phyloP scores from a whole-genome alignment of 2,888 invertebrate genomes.

The Gryllus longicercus region DNA sequence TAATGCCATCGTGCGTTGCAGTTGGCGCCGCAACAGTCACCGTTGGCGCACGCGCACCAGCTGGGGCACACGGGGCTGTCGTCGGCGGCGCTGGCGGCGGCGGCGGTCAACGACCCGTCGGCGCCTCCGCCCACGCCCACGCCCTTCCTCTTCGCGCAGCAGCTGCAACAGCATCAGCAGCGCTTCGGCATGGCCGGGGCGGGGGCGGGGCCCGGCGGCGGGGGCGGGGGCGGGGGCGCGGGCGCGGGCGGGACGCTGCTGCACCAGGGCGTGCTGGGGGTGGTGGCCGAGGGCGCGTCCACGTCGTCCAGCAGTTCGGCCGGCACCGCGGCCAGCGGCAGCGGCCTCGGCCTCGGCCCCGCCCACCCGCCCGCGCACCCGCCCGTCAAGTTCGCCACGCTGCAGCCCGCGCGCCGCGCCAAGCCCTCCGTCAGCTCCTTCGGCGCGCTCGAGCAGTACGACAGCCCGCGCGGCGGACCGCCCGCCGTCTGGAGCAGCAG shows the following conservation, averaged over 20 bases:
- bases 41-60: background rate
- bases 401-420: constrained; percentile 42
- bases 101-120: background rate
- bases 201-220: constrained; percentile 44
- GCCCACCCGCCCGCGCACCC: background rate
- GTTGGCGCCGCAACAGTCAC: background rate
- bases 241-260: constrained; percentile 43
- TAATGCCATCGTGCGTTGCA: background rate
- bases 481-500: constrained; percentile 34
- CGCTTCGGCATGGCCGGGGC: constrained; percentile 47
- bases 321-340: constrained; percentile 32
- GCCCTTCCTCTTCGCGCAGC: constrained; percentile 35
- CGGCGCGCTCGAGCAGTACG: constrained; percentile 43
- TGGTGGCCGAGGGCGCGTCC: constrained; percentile 41
- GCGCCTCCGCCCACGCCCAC: constrained; percentile 30
- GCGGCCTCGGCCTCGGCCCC: no score
- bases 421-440: constrained; percentile 48
- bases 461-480: constrained; percentile 26
- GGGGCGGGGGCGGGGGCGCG: constrained; percentile 43
- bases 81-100: background rate
- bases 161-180: constrained; percentile 32
- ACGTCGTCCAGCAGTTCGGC: constrained; percentile 39
- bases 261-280: constrained; percentile 48
- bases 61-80: background rate
- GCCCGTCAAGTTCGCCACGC: constrained; percentile 46